Evolutionary conservation across 2,113 vertebrate species (phyloP).

Genomic region (Corythoichthys haematopterus): DNA sequence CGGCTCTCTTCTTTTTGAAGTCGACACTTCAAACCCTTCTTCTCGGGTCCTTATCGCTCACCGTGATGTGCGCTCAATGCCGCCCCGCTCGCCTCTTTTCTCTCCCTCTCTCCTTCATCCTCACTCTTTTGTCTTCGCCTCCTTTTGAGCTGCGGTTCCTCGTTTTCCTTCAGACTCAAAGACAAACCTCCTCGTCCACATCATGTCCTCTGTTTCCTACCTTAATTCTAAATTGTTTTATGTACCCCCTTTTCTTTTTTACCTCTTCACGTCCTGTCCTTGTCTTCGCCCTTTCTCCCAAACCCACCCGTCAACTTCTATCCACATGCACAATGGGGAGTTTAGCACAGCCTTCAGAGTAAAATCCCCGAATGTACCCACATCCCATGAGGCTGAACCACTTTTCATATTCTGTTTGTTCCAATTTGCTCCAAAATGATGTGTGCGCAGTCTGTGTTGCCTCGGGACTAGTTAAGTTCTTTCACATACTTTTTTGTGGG

Average conservation of each 20-base stretch:
- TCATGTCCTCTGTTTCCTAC: slow-evolving; percentile 43
- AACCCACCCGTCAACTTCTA: slow-evolving; percentile 12
- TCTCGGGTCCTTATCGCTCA: slow-evolving; percentile 63
- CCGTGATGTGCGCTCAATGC: slow-evolving; percentile 63
- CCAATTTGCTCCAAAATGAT: slow-evolving; percentile 65
- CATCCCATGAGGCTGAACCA: slow-evolving; percentile 53
- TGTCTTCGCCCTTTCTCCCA: slow-evolving; percentile 46
- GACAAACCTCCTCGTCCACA: slow-evolving; percentile 52
- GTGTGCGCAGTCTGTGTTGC: slow-evolving; percentile 57
- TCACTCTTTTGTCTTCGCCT: slow-evolving; percentile 52
- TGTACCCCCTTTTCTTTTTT: slow-evolving; percentile 19
- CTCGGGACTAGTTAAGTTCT: slow-evolving; percentile 55
- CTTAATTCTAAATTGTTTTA: slow-evolving; percentile 33
- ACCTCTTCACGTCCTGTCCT: slow-evolving; percentile 34
- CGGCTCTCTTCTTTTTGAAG: slow-evolving; percentile 55
- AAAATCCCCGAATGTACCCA: slow-evolving; percentile 50
- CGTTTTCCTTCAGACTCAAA: slow-evolving; percentile 49
- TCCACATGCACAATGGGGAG: slow-evolving; percentile 16
- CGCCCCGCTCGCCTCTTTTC: slow-evolving; percentile 45
- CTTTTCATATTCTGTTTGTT: slow-evolving; percentile 71
- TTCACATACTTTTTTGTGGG: slow-evolving; percentile 43
- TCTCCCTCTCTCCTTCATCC: slow-evolving; percentile 11
- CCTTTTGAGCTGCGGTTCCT: slow-evolving; percentile 45
- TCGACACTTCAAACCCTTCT: slow-evolving; percentile 66
- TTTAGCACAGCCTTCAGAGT: slow-evolving; percentile 53